Evolutionary conservation across 2,888 invertebrate species (phyloP), one percentile per base, ranked within the genome.

Genomic region (Melinopterus prodromus): DNA sequence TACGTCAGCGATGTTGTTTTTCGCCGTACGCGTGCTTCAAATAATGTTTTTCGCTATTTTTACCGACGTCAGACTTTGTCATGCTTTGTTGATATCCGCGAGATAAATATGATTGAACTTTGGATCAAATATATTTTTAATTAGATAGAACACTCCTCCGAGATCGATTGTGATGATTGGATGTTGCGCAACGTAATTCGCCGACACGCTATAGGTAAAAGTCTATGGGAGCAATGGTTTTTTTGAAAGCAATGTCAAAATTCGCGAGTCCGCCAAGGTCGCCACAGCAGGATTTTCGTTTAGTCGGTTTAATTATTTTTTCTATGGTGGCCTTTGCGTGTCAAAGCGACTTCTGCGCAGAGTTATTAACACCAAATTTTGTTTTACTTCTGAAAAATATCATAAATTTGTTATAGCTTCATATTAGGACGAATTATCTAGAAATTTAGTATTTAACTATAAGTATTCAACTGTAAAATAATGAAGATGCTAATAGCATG

Each of bases 211-310:
- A 53, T 9, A 53, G 53, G 53, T 53, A 53, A 53, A 53, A 53
- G 53, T 53, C 53, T 12, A 53, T 53, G 53, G 53, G 53, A 53
- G 53, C 53, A 53, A 53, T 53, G 53, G 1, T 26, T 26, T 53
- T 53, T 53, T 53, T 53, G 53, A 53, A 53, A 53, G 53, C 53
- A 53, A 53, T 53, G 53, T 53, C 53, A 53, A 53, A 53, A 53
- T 53, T 53, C 1, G 53, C 53, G 53, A 53, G 53, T 9, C 53
- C 53, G 53, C 5, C 53, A 53, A 53, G 53, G 53, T 9, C 53
- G 53, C 53, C 5, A 53, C 12, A 53, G 53, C 53, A 53, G 12
- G 53, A 53, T 53, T 53, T 53, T 53, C 53, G 53, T 53, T 53
- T 53, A 1, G 53, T 53, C 53, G 53, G 53, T 53, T 2, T 53